Conservation (phyloP, 2,113 vertebrate species). For the Colaptes auratus region DNA sequence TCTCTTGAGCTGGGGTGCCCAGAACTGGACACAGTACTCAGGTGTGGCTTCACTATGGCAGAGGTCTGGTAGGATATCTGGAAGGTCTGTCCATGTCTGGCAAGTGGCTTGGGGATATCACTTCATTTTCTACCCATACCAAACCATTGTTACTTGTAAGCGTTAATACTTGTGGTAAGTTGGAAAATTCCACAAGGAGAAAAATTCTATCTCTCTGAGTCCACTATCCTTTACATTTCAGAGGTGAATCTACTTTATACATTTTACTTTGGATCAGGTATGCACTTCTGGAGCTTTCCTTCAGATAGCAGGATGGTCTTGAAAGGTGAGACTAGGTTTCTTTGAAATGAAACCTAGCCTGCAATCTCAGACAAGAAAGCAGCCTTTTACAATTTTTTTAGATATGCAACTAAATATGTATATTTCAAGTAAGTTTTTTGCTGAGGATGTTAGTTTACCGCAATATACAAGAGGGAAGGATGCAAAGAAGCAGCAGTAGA, state of each 20-base stretch:
- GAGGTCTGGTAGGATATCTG: too few relatives aligned
- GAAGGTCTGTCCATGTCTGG: background rate
- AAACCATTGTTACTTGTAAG: background rate
- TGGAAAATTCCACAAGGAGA: background rate
- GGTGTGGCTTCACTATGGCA: too few relatives aligned
- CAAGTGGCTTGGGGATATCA: background rate
- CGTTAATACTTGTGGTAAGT: background rate
- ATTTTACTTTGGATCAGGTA: background rate
- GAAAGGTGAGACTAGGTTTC: background rate
- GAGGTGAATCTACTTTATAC: background rate
- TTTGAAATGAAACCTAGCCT: background rate
- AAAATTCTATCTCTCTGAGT: background rate
- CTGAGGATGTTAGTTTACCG: background rate
- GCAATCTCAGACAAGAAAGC: background rate
- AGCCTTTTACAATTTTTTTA: background rate
- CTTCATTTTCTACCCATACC: background rate
- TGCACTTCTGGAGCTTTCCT: background rate
- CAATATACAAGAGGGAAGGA: background rate
- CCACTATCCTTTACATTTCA: background rate
- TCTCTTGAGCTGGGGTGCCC: too few relatives aligned
- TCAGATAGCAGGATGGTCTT: background rate
- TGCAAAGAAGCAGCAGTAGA: background rate
- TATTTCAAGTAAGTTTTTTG: conserved; percentile 1
- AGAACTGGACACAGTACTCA: too few relatives aligned
- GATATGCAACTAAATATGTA: background rate